phyloP scores from a whole-genome alignment of 2,888 invertebrate species.

The Beris chalybata region DNA sequence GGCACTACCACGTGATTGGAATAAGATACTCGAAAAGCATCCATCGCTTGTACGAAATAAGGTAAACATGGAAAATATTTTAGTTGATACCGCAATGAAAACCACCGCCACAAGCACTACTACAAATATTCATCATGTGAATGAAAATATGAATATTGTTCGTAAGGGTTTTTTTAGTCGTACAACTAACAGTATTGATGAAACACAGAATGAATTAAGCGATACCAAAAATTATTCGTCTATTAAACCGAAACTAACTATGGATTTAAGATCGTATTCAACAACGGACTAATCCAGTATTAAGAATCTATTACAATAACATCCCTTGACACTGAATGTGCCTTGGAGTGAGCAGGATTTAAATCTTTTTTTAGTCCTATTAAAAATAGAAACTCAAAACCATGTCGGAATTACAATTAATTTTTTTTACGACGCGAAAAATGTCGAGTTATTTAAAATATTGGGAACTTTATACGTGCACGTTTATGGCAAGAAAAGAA shows the following conservation, averaged over 20 bases:
- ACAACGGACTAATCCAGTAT: conserved; percentile 45
- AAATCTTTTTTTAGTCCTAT: no score
- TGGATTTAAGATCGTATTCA: conserved; percentile 47
- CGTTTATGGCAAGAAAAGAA: no score
- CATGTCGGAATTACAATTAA: no score
- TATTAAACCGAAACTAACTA: conserved; percentile 41
- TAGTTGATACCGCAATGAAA: conserved; percentile 32
- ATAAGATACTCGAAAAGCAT: conserved; percentile 50
- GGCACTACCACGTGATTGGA: conserved; percentile 53
- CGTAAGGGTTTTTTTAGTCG: conserved; percentile 50
- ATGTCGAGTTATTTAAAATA: no score
- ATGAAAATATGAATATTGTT: conserved; percentile 43
- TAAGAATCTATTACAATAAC: not conserved
- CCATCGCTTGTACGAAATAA: conserved; percentile 56
- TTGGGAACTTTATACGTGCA: no score
- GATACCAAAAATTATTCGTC: conserved; percentile 27
- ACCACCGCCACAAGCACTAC: conserved; percentile 16
- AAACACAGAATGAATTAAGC: conserved; percentile 36
- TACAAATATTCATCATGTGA: conserved; percentile 32
- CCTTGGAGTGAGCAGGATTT: no score
- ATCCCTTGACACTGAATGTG: not conserved
- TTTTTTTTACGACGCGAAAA: no score
- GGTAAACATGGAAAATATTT: conserved; percentile 47
- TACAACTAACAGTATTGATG: conserved; percentile 48
- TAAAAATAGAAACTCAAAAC: no score